Evolutionary conservation across 2,888 invertebrate genomes (phyloP).

Genomic region (Beris chalybata): DNA sequence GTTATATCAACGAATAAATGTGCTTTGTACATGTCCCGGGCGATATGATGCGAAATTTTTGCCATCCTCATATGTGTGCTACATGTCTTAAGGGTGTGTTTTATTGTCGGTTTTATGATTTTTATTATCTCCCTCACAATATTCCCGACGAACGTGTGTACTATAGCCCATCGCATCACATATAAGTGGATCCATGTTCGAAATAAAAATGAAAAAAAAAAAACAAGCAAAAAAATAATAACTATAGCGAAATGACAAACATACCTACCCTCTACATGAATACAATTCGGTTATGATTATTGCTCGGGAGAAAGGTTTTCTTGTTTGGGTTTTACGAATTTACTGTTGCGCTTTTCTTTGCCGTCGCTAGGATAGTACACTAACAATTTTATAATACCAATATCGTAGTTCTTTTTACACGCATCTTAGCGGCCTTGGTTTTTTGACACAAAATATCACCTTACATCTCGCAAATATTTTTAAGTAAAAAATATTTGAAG

Average conservation of each 20-base stretch:
- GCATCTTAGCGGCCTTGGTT: not conserved
- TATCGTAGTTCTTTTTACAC: no score
- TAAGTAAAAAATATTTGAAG: not conserved
- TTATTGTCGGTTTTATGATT: conserved; percentile 40
- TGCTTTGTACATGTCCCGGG: not conserved
- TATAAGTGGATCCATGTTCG: not conserved
- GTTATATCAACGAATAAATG: no score
- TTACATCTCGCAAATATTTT: not conserved
- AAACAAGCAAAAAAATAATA: no score
- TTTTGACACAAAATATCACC: not conserved
- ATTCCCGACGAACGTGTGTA: not conserved
- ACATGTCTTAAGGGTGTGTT: conserved; percentile 40
- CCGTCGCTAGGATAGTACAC: no score
- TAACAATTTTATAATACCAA: no score
- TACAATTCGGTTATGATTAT: no score
- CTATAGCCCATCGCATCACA: not conserved
- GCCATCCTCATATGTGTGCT: conserved; percentile 23
- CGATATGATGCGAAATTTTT: conserved; percentile 18
- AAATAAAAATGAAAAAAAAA: no score
- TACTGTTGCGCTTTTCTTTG: no score
- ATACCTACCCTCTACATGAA: no score
- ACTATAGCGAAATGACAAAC: no score
- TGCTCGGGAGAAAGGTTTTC: no score
- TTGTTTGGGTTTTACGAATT: no score
- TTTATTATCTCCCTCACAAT: conserved; percentile 35